Evolutionary conservation across 2,797 vertebrate genomes (phyloP).

Genomic region (Eulemur mongoz): DNA sequence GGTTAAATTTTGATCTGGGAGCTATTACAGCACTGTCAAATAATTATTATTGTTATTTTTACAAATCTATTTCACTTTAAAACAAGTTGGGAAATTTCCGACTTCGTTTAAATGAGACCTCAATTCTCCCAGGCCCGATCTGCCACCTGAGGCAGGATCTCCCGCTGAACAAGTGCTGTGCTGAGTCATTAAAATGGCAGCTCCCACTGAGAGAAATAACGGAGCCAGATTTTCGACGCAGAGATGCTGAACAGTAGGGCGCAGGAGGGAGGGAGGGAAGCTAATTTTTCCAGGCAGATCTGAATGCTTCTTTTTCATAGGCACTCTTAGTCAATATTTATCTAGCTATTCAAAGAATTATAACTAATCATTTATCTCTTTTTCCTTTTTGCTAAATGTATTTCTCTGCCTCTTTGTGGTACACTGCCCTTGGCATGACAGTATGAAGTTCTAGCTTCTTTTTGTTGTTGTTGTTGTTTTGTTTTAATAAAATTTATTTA

Average conservation of each 20-base stretch:
- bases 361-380: slow-evolving; percentile 63
- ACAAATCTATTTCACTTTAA: slow-evolving; percentile 74
- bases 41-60: slow-evolving; percentile 78
- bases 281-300: slow-evolving; percentile 68
- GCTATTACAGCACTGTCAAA: slow-evolving; percentile 61
- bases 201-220: slow-evolving; percentile 74
- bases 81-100: slow-evolving; percentile 72
- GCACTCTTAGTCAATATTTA: slow-evolving; percentile 76
- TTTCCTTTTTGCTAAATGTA: neutral
- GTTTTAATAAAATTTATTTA: slow-evolving; percentile 20
- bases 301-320: slow-evolving; percentile 43
- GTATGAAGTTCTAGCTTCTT: slow-evolving; percentile 7
- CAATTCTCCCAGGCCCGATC: slow-evolving; percentile 67
- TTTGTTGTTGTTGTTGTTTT: neutral
- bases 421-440: neutral
- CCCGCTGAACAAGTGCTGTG: slow-evolving; percentile 64
- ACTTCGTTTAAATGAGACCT: slow-evolving; percentile 73
- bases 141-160: slow-evolving; percentile 70
- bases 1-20: slow-evolving; percentile 66
- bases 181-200: slow-evolving; percentile 71
- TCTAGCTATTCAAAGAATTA: slow-evolving; percentile 65
- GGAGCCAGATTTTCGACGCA: slow-evolving; percentile 42
- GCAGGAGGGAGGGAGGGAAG: neutral
- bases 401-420: slow-evolving; percentile 18
- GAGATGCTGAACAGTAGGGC: slow-evolving; percentile 16